Evolutionary conservation across 2,888 invertebrate species (phyloP), one percentile per base, ranked within the genome.

Genomic region (Lypha dubia): DNA sequence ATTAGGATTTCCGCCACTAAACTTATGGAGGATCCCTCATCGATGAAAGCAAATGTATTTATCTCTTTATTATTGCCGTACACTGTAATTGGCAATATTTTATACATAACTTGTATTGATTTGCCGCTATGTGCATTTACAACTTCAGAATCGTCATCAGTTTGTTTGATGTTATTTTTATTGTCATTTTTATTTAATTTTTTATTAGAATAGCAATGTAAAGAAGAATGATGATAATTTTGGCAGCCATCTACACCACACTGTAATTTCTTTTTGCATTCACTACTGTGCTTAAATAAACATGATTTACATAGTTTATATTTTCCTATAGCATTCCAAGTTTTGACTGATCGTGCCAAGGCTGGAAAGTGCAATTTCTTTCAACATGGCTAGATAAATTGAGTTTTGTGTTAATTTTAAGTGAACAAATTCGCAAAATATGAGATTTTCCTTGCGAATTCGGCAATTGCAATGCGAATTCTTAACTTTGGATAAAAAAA

Each of bases 241-340:
- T 60, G 11, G 17, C 32, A 32, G 0, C 32, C 46, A 17, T 67
- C 49, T 28, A 49, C 13, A 22, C 51, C 35, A 24, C 51, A 41
- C 17, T 74, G 15, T 60, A 74, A 44, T 32, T 49, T 60, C 46
- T 62, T 49, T 8, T 60, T 58, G 4, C 56, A 73, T 17, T 74
- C 62, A 32, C 38, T 35, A 15, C 13, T 65, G 24, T 75, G 51
- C 8, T 65, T 75, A 63, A 11, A 63, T 5, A 44, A 28, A 28
- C 28, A 28, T 4, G 5, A 28, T 5, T 28, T 28, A 28, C 44
- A 44, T 44, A 44, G 4, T n/a, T 44, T 28, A 3, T 44, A 9
- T 44, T 44, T 44, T 44, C 44, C 5, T 9, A 44, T 9, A 15
- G n/a, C 1, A 44, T 44, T 44, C 15, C 35, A 35, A n/a, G n/a